Evolutionary conservation across 2,113 vertebrate genomes (phyloP).

Genomic region (Microtus richardsoni): DNA sequence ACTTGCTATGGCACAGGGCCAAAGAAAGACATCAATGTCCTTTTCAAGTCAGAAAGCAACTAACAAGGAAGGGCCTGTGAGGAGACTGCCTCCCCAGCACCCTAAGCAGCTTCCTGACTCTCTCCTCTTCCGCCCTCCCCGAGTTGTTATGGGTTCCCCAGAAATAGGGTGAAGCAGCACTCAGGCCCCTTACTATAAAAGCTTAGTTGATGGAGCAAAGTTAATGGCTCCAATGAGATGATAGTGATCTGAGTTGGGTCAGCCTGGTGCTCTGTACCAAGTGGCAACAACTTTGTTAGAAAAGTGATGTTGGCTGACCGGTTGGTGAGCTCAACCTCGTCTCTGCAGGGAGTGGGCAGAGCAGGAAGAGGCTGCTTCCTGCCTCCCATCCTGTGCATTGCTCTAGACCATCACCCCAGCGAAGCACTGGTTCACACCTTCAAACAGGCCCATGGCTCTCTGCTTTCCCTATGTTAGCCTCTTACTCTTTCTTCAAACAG

Average conservation of each 20-base stretch:
- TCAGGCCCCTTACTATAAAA: neutral
- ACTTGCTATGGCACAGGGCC: neutral
- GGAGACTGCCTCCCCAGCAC: neutral
- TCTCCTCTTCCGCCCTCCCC: neutral
- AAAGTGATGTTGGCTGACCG: neutral
- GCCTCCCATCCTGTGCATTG: neutral
- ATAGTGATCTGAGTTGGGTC: neutral
- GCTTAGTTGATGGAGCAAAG: neutral
- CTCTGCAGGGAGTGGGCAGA: conserved; percentile 15
- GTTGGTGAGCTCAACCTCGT: neutral
- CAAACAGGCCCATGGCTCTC: neutral
- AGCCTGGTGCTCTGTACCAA: neutral
- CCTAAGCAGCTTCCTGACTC: neutral
- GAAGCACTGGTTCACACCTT: neutral
- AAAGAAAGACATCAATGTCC: neutral
- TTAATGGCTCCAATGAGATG: neutral
- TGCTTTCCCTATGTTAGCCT: neutral
- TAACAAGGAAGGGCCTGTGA: neutral
- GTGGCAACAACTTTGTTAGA: neutral
- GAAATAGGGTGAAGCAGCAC: neutral
- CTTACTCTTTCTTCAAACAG: conserved; percentile 56
- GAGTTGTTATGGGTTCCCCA: neutral
- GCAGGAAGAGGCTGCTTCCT: conserved; percentile 50
- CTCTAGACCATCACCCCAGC: conserved; percentile 17
- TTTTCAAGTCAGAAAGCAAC: conserved; percentile 36